phyloP scores from a whole-genome alignment of 2,113 vertebrate species.

The Coryphaenoides rupestris region DNA sequence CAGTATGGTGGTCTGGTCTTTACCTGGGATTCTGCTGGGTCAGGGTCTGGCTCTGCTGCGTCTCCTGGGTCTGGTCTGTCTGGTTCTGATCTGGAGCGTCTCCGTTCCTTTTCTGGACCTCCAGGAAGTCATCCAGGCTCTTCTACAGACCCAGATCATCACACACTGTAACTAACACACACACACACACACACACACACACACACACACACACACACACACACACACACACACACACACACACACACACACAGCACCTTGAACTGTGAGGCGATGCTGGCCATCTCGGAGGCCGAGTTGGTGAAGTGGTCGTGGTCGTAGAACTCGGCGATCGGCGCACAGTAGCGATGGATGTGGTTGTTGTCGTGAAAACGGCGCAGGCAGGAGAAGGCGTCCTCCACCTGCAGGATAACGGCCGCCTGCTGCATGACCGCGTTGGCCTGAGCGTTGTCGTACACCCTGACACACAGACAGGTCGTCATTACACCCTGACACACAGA shows the following conservation, averaged over 20 bases:
- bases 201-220: constrained; percentile 1
- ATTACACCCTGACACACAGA: background rate
- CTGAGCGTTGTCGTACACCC: constrained; percentile 65
- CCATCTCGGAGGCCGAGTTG: constrained; percentile 37
- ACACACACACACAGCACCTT: constrained; percentile 40
- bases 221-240: background rate
- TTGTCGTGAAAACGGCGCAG: constrained; percentile 53
- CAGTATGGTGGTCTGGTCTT: background rate
- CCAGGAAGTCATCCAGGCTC: constrained; percentile 55
- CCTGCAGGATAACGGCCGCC: constrained; percentile 63
- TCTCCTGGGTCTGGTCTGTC: too few species aligned
- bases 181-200: background rate
- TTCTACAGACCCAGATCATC: constrained; percentile 45
- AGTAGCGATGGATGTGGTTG: constrained; percentile 47
- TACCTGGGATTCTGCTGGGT: too few species aligned
- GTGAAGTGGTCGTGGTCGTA: constrained; percentile 39
- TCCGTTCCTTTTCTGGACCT: constrained; percentile 37
- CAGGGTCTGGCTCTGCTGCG: too few species aligned
- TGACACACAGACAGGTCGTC: constrained; percentile 19
- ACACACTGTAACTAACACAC: too few species aligned
- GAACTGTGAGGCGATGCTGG: constrained; percentile 49
- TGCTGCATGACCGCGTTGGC: constrained; percentile 72
- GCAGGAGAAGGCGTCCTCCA: constrained; percentile 60
- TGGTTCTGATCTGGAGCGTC: background rate
- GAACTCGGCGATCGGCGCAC: constrained; percentile 50